Conservation (phyloP, 1,140 invertebrate genomes). For the Papilio glaucus region DNA sequence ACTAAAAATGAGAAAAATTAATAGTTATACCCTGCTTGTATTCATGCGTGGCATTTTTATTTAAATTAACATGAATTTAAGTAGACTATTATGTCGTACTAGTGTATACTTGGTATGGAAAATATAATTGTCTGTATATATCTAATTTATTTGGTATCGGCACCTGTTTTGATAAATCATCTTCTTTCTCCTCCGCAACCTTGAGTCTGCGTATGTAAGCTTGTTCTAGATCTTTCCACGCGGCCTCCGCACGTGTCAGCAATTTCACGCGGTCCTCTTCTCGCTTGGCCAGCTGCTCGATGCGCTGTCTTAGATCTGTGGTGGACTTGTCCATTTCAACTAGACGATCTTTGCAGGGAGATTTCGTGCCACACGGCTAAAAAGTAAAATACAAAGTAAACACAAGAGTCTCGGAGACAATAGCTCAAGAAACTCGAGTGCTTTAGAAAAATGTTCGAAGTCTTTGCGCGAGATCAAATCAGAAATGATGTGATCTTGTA, state of each 20-base stretch:
- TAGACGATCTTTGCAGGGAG: conserved; percentile 51
- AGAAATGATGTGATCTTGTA: too few relatives aligned
- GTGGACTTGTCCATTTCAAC: conserved; percentile 55
- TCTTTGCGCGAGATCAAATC: not conserved
- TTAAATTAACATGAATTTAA: too few relatives aligned
- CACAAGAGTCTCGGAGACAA: too few relatives aligned
- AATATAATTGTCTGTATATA: too few relatives aligned
- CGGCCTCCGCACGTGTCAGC: conserved; percentile 66
- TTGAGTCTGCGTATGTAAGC: conserved; percentile 63
- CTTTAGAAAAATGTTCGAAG: not conserved
- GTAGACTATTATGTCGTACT: too few relatives aligned
- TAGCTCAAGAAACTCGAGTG: not conserved
- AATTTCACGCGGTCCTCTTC: conserved; percentile 63
- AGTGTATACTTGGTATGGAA: too few relatives aligned
- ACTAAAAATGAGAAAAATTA: too few relatives aligned
- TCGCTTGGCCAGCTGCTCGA: conserved; percentile 52
- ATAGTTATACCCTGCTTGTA: too few relatives aligned
- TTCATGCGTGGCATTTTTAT: too few relatives aligned
- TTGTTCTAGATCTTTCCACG: conserved; percentile 71
- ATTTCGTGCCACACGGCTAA: not conserved
- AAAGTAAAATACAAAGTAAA: too few relatives aligned
- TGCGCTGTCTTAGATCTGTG: conserved; percentile 57
- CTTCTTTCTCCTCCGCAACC: conserved; percentile 63
- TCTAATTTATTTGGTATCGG: not conserved
- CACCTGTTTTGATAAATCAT: conserved; percentile 61